These are phyloP conservation scores for Mesochorus sp. DNA, from an alignment of 2,888 invertebrate genomes.

Conservation along the genomic window DNA sequence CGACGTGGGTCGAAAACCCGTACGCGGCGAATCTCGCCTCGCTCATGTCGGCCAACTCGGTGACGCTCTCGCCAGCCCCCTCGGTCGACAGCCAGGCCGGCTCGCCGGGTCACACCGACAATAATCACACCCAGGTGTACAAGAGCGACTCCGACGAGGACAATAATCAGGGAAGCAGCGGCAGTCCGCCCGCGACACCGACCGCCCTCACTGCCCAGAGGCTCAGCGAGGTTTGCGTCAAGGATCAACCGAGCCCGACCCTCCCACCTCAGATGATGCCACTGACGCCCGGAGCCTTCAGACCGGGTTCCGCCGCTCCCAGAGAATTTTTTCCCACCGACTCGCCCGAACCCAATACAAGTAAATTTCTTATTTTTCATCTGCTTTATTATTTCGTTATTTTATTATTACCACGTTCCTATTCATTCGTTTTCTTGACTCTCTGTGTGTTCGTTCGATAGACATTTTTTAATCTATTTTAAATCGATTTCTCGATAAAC, in stretches of 20 bases:
- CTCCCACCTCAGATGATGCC: constrained; percentile 79
- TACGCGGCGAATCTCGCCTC: constrained; percentile 87
- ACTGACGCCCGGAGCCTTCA: constrained; percentile 79
- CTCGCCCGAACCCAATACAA: constrained; percentile 93
- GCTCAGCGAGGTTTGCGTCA: constrained; percentile 80
- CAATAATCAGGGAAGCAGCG: constrained; percentile 82
- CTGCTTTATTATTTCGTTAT: neutral
- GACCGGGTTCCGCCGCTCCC: constrained; percentile 82
- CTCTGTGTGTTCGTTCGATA: no score
- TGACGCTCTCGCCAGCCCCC: constrained; percentile 94
- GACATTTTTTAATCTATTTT: no score
- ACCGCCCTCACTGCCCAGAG: constrained; percentile 82
- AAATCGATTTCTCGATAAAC: no score
- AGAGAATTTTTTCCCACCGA: constrained; percentile 91
- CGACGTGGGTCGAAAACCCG: constrained; percentile 86
- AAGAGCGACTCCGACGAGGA: constrained; percentile 91
- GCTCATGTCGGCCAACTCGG: constrained; percentile 91
- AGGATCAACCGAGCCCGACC: constrained; percentile 79
- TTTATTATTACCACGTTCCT: no score
- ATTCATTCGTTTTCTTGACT: no score
- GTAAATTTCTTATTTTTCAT: constrained; percentile 84
- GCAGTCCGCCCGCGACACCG: constrained; percentile 84
- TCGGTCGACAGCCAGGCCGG: constrained; percentile 94
- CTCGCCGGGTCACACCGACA: constrained; percentile 90
- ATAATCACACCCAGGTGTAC: constrained; percentile 76